Evolutionary conservation across 1,140 invertebrate species (phyloP).

Genomic region (Formica selysi): DNA sequence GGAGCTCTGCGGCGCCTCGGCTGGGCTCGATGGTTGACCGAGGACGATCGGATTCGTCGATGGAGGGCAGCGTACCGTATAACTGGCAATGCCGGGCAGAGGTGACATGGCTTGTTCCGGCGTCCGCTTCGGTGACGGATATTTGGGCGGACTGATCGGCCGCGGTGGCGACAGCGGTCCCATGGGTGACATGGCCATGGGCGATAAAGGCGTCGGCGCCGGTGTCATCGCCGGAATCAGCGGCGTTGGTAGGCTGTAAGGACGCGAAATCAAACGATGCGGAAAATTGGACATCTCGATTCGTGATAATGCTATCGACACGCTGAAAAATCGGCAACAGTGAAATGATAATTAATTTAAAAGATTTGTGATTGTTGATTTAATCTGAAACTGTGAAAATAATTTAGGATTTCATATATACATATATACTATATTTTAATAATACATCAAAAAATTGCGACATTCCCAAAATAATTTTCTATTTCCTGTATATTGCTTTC

Average conservation of each 20-base stretch:
- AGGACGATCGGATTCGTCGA: constrained; percentile 60
- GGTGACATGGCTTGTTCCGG: constrained; percentile 69
- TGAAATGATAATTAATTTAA: too few relatives aligned
- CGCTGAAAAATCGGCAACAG: background rate
- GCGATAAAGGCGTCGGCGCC: constrained; percentile 80
- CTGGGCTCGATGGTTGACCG: constrained; percentile 79
- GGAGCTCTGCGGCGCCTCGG: constrained; percentile 81
- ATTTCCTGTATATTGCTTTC: too few relatives aligned
- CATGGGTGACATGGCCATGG: constrained; percentile 79
- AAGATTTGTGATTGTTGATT: too few relatives aligned
- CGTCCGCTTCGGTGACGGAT: constrained; percentile 64
- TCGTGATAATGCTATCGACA: constrained; percentile 12
- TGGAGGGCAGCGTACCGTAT: constrained; percentile 63
- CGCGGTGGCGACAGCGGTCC: constrained; percentile 75
- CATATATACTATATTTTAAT: too few relatives aligned
- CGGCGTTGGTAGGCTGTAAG: constrained; percentile 74
- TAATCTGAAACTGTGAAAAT: too few relatives aligned
- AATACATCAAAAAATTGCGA: too few relatives aligned
- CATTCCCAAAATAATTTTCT: too few relatives aligned
- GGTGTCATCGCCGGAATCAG: constrained; percentile 78
- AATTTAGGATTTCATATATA: too few relatives aligned
- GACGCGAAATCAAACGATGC: constrained; percentile 12
- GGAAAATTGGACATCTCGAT: background rate
- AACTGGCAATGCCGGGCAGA: constrained; percentile 38
- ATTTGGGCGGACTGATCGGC: constrained; percentile 69